Evolutionary conservation across 2,113 vertebrate genomes (phyloP).

Genomic region (Marmota flaviventris): DNA sequence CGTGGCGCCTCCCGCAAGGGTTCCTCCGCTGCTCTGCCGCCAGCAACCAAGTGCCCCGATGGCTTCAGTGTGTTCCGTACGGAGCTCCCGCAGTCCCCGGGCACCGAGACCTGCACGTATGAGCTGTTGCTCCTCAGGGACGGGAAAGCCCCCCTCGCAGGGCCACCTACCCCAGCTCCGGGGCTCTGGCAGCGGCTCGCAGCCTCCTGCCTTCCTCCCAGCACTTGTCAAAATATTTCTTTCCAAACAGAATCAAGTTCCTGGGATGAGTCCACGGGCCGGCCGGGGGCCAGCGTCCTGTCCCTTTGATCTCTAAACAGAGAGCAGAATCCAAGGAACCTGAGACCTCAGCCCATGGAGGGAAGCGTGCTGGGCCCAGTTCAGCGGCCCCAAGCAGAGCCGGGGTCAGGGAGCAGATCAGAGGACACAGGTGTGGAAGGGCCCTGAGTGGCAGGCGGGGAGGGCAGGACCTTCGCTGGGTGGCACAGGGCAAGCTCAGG

Average conservation of each 20-base stretch:
- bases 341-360: constrained; percentile 38
- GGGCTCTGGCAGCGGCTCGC: not conserved
- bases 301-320: constrained; percentile 83
- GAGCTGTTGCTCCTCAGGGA: rapidly evolving
- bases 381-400: not conserved
- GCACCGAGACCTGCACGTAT: rapidly evolving
- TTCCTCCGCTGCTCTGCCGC: not conserved
- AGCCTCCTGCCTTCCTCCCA: constrained; percentile 9
- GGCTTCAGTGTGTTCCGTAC: not conserved
- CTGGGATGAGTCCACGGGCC: not conserved
- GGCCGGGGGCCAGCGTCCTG: not conserved
- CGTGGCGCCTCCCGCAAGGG: rapidly evolving
- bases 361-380: not conserved
- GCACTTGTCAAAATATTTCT: constrained; percentile 75
- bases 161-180: not conserved
- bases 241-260: constrained; percentile 30
- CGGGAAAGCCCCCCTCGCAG: not conserved
- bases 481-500: rapidly evolving
- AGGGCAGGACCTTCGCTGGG: not conserved
- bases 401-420: rapidly evolving
- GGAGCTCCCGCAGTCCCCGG: not conserved
- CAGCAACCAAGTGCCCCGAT: not conserved
- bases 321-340: constrained; percentile 70
- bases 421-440: not conserved
- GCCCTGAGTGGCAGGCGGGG: not conserved